These are phyloP conservation scores for Propsilocerus akamusi DNA, from an alignment of 1,140 invertebrate species.

Conservation along the genomic window DNA sequence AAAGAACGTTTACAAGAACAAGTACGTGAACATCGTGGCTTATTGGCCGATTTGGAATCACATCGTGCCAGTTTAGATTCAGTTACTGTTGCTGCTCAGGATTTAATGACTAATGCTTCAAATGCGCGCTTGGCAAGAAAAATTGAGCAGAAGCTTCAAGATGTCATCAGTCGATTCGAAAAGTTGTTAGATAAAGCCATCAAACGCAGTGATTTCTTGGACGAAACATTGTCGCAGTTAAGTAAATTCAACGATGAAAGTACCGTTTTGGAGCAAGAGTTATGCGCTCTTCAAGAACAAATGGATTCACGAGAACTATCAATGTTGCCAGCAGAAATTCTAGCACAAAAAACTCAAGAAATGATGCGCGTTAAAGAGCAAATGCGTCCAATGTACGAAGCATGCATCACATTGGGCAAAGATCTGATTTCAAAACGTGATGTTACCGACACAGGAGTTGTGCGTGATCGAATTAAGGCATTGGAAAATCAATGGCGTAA, in stretches of 20 bases:
- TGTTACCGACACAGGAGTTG: constrained; percentile 64
- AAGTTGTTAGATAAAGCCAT: constrained; percentile 62
- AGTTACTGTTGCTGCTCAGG: constrained; percentile 55
- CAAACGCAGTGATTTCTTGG: constrained; percentile 61
- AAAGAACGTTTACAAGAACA: constrained; percentile 83
- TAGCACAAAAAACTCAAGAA: constrained; percentile 39
- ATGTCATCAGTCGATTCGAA: constrained; percentile 66
- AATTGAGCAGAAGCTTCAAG: constrained; percentile 70
- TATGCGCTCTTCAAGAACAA: constrained; percentile 48
- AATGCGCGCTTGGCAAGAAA: constrained; percentile 77
- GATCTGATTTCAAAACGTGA: constrained; percentile 73
- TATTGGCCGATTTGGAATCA: constrained; percentile 67
- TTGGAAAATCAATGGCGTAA: constrained; percentile 80
- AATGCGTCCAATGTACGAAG: constrained; percentile 40
- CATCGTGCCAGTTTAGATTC: constrained; percentile 69
- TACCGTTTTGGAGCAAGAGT: constrained; percentile 47
- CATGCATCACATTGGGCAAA: constrained; percentile 61
- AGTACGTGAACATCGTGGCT: constrained; percentile 56
- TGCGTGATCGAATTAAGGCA: constrained; percentile 75
- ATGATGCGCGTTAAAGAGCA: constrained; percentile 27
- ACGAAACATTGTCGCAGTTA: constrained; percentile 56
- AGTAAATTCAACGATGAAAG: constrained; percentile 51
- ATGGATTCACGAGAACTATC: constrained; percentile 52
- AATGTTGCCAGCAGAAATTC: constrained; percentile 47
- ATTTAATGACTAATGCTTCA: constrained; percentile 60